phyloP scores from a whole-genome alignment of 2,113 vertebrate genomes.

The Mormyrus iriodes region DNA sequence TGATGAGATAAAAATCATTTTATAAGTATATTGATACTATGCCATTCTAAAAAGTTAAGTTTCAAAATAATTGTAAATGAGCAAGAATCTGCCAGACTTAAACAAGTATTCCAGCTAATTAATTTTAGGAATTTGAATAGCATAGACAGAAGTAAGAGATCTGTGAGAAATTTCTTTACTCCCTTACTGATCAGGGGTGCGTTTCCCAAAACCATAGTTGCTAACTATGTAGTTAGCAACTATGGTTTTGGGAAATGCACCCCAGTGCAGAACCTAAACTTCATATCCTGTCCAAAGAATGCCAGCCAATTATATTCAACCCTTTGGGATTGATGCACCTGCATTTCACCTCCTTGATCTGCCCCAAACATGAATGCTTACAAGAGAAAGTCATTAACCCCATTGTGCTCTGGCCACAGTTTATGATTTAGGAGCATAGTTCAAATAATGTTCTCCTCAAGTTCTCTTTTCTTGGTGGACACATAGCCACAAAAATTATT shows the following conservation, averaged over 20 bases:
- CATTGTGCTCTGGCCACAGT: background rate
- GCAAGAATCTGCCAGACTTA: background rate
- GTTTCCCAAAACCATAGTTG: too few species aligned
- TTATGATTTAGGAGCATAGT: background rate
- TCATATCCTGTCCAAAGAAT: background rate
- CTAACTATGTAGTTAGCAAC: too few species aligned
- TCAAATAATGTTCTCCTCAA: background rate
- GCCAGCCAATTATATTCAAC: background rate
- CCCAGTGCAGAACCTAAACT: background rate
- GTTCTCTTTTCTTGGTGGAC: background rate
- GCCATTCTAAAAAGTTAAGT: background rate
- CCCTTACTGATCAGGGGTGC: background rate
- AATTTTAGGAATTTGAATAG: background rate
- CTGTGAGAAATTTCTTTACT: background rate
- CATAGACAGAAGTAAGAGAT: constrained; percentile 1
- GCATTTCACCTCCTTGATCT: background rate
- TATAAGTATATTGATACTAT: background rate
- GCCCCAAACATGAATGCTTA: background rate
- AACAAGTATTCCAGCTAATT: constrained; percentile 7
- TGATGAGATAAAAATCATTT: background rate
- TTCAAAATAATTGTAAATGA: background rate
- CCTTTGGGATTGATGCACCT: background rate
- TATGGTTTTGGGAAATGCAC: too few species aligned
- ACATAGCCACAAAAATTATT: background rate
- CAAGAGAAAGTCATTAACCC: constrained; percentile 12